phyloP scores from a whole-genome alignment of 2,888 invertebrate genomes.

The Chironomus riparius region DNA sequence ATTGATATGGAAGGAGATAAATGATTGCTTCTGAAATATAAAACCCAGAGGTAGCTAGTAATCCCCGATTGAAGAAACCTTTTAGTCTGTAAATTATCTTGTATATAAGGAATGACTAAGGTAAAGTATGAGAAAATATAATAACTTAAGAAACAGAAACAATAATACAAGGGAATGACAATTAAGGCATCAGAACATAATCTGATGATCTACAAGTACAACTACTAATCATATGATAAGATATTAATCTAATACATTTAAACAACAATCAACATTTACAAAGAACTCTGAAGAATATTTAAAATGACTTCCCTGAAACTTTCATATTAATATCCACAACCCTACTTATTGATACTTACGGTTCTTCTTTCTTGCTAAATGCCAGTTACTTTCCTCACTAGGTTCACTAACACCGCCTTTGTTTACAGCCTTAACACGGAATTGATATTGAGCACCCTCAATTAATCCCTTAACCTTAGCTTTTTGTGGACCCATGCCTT shows the following conservation, averaged over 20 bases:
- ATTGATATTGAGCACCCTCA: constrained; percentile 93
- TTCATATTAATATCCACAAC: not conserved
- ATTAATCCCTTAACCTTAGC: constrained; percentile 84
- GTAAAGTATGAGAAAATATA: too few relatives aligned
- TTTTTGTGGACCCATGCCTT: constrained; percentile 52
- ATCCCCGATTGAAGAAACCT: constrained; percentile 23
- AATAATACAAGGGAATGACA: too few relatives aligned
- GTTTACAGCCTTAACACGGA: constrained; percentile 87
- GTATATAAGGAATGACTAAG: too few relatives aligned
- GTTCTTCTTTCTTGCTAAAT: constrained; percentile 59
- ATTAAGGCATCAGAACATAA: too few relatives aligned
- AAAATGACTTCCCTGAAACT: not conserved
- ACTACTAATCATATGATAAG: too few relatives aligned
- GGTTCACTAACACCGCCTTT: constrained; percentile 91
- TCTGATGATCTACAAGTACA: too few relatives aligned
- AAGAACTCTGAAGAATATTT: too few relatives aligned
- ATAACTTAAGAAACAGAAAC: too few relatives aligned
- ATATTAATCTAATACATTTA: not conserved
- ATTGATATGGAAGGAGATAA: too few relatives aligned
- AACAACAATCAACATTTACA: not conserved
- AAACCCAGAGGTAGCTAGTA: too few relatives aligned
- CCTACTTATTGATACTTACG: not conserved
- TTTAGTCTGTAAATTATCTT: not conserved
- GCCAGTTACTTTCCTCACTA: constrained; percentile 85
- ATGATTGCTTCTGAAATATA: too few relatives aligned